Evolutionary conservation across 2,797 vertebrate genomes (phyloP).

Genomic region (Naso thynnoides): DNA sequence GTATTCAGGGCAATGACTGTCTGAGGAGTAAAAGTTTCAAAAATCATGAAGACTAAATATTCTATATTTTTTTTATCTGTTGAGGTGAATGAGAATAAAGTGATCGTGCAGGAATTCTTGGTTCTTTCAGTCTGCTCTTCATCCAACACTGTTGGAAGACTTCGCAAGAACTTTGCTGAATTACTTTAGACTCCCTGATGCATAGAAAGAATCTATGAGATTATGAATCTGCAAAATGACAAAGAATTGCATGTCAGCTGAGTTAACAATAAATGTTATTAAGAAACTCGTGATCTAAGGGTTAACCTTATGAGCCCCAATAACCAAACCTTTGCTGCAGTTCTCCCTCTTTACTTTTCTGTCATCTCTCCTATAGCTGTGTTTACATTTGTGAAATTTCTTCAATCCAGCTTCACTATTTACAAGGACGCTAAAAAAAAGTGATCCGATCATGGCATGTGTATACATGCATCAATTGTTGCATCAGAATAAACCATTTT

Average conservation of each 20-base stretch:
- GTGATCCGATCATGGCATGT: too few relatives aligned
- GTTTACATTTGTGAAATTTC: too few relatives aligned
- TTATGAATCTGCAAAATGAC: constrained; percentile 14
- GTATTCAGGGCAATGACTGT: background rate
- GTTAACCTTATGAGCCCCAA: background rate
- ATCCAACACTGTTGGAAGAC: background rate
- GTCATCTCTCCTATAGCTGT: background rate
- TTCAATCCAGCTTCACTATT: too few relatives aligned
- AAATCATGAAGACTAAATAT: background rate
- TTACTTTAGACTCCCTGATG: constrained; percentile 19
- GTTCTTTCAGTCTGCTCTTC: background rate
- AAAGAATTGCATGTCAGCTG: constrained; percentile 5
- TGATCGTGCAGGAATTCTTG: background rate
- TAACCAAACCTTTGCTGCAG: background rate
- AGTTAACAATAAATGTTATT: constrained; percentile 3
- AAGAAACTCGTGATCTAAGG: background rate
- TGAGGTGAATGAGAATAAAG: background rate
- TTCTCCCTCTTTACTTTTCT: background rate
- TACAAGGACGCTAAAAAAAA: too few relatives aligned
- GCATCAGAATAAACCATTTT: too few relatives aligned
- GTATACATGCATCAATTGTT: too few relatives aligned
- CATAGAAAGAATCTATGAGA: constrained; percentile 6
- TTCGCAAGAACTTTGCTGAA: background rate
- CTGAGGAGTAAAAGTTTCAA: background rate
- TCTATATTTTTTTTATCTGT: background rate